Evolutionary conservation across 1,140 invertebrate species (phyloP).

Genomic region (Papilio polyxenes): DNA sequence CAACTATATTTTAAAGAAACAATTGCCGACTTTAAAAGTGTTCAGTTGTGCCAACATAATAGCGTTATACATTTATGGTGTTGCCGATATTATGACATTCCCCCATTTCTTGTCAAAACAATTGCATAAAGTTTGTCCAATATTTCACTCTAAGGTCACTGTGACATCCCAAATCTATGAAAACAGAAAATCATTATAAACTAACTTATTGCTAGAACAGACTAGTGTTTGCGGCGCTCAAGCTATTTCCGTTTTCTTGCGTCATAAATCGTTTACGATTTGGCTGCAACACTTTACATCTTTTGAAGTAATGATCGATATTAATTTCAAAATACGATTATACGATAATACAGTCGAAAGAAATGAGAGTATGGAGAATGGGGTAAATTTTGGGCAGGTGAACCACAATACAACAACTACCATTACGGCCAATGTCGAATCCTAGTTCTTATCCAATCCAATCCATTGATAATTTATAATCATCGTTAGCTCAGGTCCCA

Average conservation of each 20-base stretch:
- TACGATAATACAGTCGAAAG: not conserved
- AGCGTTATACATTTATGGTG: not conserved
- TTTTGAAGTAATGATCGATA: constrained; percentile 5
- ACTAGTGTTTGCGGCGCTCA: not conserved
- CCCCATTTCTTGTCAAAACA: not conserved
- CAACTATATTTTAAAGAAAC: too few species aligned
- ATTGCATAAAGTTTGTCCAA: not conserved
- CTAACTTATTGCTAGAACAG: not conserved
- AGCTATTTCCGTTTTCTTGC: constrained; percentile 16
- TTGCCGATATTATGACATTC: not conserved
- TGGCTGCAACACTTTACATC: constrained; percentile 12
- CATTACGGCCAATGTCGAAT: not conserved
- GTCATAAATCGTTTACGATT: constrained; percentile 27
- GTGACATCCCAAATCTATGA: not conserved
- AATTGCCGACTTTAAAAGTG: too few species aligned
- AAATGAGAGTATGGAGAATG: not conserved
- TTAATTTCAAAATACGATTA: not conserved
- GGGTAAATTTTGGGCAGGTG: not conserved
- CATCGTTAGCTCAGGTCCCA: not conserved
- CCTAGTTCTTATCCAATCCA: not conserved
- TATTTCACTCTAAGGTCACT: not conserved
- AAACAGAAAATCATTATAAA: not conserved
- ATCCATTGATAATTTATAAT: not conserved
- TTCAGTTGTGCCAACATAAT: not conserved
- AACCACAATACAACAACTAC: not conserved